These are phyloP conservation scores for Pachymerium ferrugineum DNA, from an alignment of 2,888 invertebrate species.

Conservation along the genomic window DNA sequence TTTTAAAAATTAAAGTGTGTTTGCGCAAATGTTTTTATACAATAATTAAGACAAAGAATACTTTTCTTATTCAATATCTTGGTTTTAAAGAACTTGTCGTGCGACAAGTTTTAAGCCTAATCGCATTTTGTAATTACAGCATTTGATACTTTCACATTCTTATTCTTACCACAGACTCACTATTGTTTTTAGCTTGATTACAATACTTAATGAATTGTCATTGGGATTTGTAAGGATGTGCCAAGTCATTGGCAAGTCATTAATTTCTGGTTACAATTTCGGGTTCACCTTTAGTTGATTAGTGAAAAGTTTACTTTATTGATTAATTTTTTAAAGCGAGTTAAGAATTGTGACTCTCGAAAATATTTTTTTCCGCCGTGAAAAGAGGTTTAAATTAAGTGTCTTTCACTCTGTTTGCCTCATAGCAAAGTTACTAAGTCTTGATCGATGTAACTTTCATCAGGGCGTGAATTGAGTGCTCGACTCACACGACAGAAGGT, in stretches of 20 bases:
- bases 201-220: conserved; percentile 27
- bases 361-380: no score
- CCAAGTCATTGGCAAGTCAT: conserved; percentile 9
- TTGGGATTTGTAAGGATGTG: conserved; percentile 3
- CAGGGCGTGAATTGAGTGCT: conserved; percentile 25
- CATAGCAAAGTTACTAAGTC: conserved; percentile 9
- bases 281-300: neutral
- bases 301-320: neutral
- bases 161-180: no score
- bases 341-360: neutral
- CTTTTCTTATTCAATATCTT: no score
- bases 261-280: conserved; percentile 2
- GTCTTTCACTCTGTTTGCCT: conserved; percentile 15
- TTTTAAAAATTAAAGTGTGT: no score
- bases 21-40: no score
- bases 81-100: no score
- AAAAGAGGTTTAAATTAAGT: conserved; percentile 7
- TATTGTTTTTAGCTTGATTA: no score
- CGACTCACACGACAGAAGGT: neutral
- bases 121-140: no score
- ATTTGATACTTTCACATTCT: no score
- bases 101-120: no score
- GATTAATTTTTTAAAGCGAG: neutral
- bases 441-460: conserved; percentile 25
- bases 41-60: no score